These are phyloP conservation scores for Dicyrtomina minuta DNA, from an alignment of 2,888 invertebrate species.

Conservation along the genomic window DNA sequence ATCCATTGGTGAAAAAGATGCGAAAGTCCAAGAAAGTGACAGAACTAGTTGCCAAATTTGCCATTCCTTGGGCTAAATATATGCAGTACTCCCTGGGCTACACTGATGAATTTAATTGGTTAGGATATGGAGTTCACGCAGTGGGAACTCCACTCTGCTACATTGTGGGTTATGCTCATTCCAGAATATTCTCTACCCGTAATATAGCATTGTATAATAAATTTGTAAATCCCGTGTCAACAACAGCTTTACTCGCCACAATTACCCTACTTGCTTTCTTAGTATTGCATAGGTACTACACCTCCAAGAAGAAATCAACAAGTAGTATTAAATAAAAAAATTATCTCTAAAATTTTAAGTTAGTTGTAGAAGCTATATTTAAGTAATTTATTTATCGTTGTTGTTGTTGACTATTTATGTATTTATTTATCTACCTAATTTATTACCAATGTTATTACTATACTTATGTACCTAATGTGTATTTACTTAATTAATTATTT, in stretches of 20 bases:
- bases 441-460: too few relatives aligned
- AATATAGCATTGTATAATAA: not conserved
- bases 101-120: constrained; percentile 39
- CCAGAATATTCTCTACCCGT: not conserved
- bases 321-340: not conserved
- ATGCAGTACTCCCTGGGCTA: constrained; percentile 53
- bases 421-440: constrained; percentile 32
- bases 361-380: not conserved
- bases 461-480: too few relatives aligned
- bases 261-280: constrained; percentile 11
- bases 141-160: constrained; percentile 47
- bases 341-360: not conserved
- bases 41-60: constrained; percentile 49
- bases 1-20: constrained; percentile 53
- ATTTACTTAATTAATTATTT: too few relatives aligned
- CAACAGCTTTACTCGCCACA: constrained; percentile 36
- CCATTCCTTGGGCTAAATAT: constrained; percentile 52
- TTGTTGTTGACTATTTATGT: not conserved
- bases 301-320: not conserved
- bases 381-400: too few relatives aligned
- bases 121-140: constrained; percentile 43
- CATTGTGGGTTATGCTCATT: constrained; percentile 37
- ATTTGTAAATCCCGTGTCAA: not conserved
- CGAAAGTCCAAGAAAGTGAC: constrained; percentile 44
- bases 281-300: constrained; percentile 14